Percentiles rank a stretch among this genome's conserved stretches.
phyloP scores from a whole-genome alignment of 1,140 invertebrate genomes.

The Latrodectus geometricus region DNA sequence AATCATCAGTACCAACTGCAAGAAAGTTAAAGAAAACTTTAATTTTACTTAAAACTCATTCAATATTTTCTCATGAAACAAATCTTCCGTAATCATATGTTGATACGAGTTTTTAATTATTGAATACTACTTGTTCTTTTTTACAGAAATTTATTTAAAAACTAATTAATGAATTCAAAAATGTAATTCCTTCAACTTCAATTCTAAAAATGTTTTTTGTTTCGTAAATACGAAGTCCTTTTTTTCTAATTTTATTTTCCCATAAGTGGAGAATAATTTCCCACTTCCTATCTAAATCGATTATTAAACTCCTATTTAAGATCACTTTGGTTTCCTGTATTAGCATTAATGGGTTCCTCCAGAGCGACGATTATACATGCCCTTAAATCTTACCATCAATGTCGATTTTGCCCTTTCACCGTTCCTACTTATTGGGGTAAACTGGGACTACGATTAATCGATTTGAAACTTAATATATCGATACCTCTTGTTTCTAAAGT shows the following conservation, averaged over 20 bases:
- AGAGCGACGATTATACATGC: constrained; percentile 30
- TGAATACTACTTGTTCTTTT: too few species aligned
- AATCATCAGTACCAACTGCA: too few species aligned
- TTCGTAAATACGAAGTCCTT: background rate
- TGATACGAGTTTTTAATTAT: too few species aligned
- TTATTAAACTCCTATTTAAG: constrained; percentile 56
- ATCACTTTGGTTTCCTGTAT: constrained; percentile 25
- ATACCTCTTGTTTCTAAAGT: background rate
- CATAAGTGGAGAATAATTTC: background rate
- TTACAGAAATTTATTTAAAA: too few species aligned
- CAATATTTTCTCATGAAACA: too few species aligned
- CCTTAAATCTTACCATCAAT: constrained; percentile 19
- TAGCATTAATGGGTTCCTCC: constrained; percentile 51
- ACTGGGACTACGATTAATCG: background rate
- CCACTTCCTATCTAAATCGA: background rate
- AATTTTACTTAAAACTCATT: too few species aligned
- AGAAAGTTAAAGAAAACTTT: too few species aligned
- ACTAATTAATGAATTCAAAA: too few species aligned
- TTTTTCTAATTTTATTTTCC: background rate
- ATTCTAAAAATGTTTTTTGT: too few species aligned
- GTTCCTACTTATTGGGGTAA: background rate
- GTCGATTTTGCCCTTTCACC: constrained; percentile 5
- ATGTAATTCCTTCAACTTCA: too few species aligned
- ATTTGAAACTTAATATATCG: background rate
- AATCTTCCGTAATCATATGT: too few species aligned